These are phyloP conservation scores for Fulmarus glacialis DNA, from an alignment of 2,113 vertebrate species.

Conservation along the genomic window DNA sequence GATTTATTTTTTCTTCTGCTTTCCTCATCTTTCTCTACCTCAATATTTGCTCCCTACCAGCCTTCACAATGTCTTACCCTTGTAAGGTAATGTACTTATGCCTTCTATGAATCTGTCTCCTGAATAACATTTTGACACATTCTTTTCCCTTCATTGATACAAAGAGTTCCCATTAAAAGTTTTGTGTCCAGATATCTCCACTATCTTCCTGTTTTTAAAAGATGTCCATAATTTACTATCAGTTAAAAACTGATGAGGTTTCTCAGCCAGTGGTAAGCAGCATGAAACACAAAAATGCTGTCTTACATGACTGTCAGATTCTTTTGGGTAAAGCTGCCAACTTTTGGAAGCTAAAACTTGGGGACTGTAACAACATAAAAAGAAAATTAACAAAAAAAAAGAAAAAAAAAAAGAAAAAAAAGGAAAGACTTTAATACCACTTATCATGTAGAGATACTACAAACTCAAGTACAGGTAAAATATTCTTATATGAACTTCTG, in stretches of 20 bases:
- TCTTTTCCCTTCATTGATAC: background rate
- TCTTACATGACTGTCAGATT: background rate
- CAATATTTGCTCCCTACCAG: background rate
- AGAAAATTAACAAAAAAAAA: background rate
- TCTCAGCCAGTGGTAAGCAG: background rate
- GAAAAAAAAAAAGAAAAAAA: background rate
- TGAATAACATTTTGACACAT: background rate
- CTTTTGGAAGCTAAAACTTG: background rate
- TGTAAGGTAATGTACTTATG: background rate
- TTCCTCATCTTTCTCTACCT: background rate
- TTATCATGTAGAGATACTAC: background rate
- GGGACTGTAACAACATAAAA: background rate
- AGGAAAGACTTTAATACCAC: background rate
- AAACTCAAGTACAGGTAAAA: background rate
- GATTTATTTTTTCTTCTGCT: background rate
- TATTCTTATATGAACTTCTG: background rate
- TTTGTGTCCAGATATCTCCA: background rate
- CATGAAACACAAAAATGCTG: background rate
- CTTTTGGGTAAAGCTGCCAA: background rate
- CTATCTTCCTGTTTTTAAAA: background rate
- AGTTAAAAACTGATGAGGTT: background rate
- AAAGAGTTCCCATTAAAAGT: background rate
- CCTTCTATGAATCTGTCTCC: background rate
- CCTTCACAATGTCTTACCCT: background rate
- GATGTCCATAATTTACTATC: background rate